Base-by-base conservation (phyloP, 1,140 invertebrate genomes). In the Euglossa dilemma region DNA sequence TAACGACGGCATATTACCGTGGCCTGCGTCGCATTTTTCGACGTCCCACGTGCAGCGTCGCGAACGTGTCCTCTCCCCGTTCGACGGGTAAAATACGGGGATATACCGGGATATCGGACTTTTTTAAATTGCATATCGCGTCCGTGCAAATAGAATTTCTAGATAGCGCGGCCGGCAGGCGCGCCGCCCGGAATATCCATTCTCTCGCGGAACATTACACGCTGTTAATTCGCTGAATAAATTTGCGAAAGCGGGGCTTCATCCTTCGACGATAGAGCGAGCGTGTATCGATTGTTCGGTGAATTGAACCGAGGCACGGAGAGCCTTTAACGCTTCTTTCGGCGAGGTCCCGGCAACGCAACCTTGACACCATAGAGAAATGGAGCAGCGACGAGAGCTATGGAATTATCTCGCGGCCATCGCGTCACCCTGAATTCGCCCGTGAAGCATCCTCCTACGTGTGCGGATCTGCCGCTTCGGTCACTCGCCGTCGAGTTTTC, bases 341-440 rank as follows among this genome's bases (percentile, higher is more conserved):
- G 47, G 12, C 6, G 12, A 23, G 20, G n/a, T 16, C 18, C 25
- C 14, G 12, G 23, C n/a, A 20, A 28, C 20, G 23, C 61, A 43
- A 67, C 75, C 75, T 77, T 77, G 75, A 67, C 75, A 77, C 47
- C 25, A 18, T 23, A 23, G 18, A 11, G 25, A 77, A 43, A 5
- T 71, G 54, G 71, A 73, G 71, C 63, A 52, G 52, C 61, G 14
- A 67, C 36, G 47, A 77, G 28, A 77, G 25, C 23, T 20, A 25
- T 47, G 57, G 16, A 50, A 25, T 57, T 47, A 47, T 61, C 18
- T n/a, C 6, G 6, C 20, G n/a, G 47, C 57, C 57, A 47, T 47
- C 57, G 23, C 23, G 57, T 75, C 61, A 43, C 47, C 59, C 20
- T 43, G 25, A 5, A 20, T 66, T 66, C n/a, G 28, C n/a, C 20